These are phyloP conservation scores for Actenoides lindsayi DNA, from an alignment of 2,113 vertebrate species.

Conservation along the genomic window DNA sequence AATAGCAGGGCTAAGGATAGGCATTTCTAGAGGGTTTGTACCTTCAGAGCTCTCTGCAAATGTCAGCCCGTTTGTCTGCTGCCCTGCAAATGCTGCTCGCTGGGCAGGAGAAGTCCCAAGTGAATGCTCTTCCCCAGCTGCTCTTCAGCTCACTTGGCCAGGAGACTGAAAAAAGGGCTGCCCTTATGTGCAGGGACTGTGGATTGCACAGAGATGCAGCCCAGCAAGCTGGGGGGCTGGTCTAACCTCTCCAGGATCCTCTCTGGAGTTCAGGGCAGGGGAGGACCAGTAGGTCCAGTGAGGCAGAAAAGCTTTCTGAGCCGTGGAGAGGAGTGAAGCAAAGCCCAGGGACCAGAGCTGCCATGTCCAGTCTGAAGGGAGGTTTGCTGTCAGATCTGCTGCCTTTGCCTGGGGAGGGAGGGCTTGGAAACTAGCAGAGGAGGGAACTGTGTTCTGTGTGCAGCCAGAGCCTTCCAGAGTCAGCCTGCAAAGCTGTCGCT, in stretches of 20 bases:
- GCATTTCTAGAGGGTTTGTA: neutral
- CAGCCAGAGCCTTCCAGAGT: neutral
- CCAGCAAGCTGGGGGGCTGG: neutral
- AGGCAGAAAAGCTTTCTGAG: neutral
- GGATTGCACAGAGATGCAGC: neutral
- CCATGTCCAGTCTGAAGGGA: neutral
- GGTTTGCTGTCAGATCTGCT: neutral
- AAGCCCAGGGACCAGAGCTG: neutral
- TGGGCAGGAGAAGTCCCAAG: neutral
- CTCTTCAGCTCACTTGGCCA: neutral
- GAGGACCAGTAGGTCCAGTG: neutral
- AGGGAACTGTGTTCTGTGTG: neutral
- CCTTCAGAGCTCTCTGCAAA: conserved; percentile 12
- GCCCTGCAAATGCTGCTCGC: neutral
- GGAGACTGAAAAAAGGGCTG: neutral
- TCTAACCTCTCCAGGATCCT: neutral
- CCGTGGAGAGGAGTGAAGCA: neutral
- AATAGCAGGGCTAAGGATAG: neutral
- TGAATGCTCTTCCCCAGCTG: neutral
- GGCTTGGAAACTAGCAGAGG: neutral
- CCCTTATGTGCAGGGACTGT: neutral
- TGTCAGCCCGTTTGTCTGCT: conserved; percentile 11
- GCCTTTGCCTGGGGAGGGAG: neutral
- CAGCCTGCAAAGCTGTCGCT: neutral
- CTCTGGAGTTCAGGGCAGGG: neutral